Evolutionary conservation across 2,888 invertebrate species (phyloP), one percentile per base, ranked within the genome.

Genomic region (Stictocephala bisonia): DNA sequence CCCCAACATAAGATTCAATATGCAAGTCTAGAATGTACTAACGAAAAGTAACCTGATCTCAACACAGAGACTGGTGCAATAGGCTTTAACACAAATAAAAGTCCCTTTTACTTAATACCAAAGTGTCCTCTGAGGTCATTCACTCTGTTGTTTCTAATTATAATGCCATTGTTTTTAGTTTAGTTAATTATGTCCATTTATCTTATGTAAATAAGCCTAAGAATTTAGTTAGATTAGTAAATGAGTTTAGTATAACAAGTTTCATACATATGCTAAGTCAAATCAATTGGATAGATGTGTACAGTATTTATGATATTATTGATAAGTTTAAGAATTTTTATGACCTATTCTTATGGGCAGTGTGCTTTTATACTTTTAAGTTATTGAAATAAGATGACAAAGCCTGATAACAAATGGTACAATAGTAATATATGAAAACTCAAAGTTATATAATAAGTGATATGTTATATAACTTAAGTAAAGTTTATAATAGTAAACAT

Each of bases 241-340:
- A 50, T 50, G 20, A 50, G 2, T 18, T 50, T 50, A 50, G 20
- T 18, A 20, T 50, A 20, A 6, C 4, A 50, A 18, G 7, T 2
- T 50, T 50, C 11, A 18, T 50, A 11, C 2, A 50, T 18, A 50
- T 9, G 4, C 50, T 50, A 9, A 50, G 50, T 18, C 50, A 50
- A 50, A 50, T 50, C 15, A 50, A 50, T 18, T 50, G 50, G 50
- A 50, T 50, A 18, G 4, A 50, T 50, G 50, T 50, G 15, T 50
- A 50, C 20, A 50, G 50, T 18, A n/a, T 18, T n/a, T 20, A 50
- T 20, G 24, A 18, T 50, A 18, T 15, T 20, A 13, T 22, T 18
- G 50, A 18, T 50, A 50, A 50, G 20, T 50, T 50, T 13, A 50
- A 50, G 50, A 18, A 9, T 18, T 50, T 50, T 13, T 24, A 50